A percentile compares a stretch with the other conserved stretches of the same genome.
Conservation (phyloP, 2,888 invertebrate species). For the Antheraea yamamai region DNA sequence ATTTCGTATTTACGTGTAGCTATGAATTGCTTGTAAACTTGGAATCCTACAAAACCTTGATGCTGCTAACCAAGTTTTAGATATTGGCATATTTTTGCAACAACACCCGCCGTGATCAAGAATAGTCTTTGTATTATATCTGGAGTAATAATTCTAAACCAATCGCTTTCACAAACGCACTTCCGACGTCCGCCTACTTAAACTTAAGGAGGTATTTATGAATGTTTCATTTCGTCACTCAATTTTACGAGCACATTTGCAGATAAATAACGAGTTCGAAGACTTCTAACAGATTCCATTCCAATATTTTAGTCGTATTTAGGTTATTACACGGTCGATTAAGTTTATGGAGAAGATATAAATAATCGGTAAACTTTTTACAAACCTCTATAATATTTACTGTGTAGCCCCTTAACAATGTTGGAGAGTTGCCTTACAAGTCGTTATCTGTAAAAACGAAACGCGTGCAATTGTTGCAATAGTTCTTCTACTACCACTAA, state of each 20-base stretch:
- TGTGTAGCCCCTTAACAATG: neutral
- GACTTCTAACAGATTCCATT: neutral
- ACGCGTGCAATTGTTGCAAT: neutral
- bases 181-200: constrained; percentile 6
- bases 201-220: constrained; percentile 6
- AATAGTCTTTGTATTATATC: neutral
- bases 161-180: neutral
- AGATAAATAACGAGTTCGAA: constrained; percentile 6
- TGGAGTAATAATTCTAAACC: neutral
- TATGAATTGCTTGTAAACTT: neutral
- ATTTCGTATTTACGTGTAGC: no score
- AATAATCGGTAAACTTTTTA: no score
- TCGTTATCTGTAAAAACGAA: neutral
- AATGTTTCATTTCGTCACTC: constrained; percentile 4
- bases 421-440: neutral
- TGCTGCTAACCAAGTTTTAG: no score
- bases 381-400: no score
- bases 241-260: constrained; percentile 8
- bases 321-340: neutral
- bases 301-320: neutral
- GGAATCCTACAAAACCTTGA: neutral
- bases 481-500: neutral
- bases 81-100: neutral
- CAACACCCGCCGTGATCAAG: neutral
- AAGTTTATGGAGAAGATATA: neutral